Evolutionary conservation across 92 coral and sea anemone genomes (phyloP).

Genomic region (Bergia sp.): DNA sequence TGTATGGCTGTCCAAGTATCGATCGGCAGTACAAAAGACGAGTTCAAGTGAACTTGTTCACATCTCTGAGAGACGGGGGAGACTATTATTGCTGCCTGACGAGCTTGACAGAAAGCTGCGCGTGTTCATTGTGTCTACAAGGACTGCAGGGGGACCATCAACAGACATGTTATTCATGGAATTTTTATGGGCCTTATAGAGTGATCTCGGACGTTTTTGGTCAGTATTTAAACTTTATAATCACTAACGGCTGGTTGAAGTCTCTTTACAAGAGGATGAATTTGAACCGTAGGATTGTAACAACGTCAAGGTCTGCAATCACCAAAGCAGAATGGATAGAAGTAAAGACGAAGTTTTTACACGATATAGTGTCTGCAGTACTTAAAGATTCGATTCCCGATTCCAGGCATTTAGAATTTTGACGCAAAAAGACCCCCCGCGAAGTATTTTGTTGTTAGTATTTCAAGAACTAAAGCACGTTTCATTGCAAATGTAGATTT

Average conservation of each 20-base stretch:
- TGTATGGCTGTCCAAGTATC: too few species aligned
- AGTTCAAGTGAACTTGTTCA: constrained; percentile 25
- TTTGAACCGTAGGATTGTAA: constrained; percentile 17
- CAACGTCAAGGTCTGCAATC: constrained; percentile 43
- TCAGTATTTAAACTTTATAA: constrained; percentile 33
- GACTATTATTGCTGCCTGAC: constrained; percentile 39
- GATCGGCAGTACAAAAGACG: constrained; percentile 3
- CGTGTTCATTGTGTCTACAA: constrained; percentile 55
- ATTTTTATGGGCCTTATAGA: constrained; percentile 1
- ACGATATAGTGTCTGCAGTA: constrained; percentile 35
- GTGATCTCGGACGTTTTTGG: constrained; percentile 55
- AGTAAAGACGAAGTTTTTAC: constrained; percentile 42
- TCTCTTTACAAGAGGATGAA: constrained; percentile 21
- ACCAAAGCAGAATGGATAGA: constrained; percentile 42
- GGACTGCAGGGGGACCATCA: constrained; percentile 56
- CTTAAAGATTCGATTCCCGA: constrained; percentile 31
- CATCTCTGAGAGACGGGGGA: constrained; percentile 41
- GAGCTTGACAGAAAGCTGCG: constrained; percentile 57
- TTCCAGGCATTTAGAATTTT: too few species aligned
- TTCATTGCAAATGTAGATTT: too few species aligned
- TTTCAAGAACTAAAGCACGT: too few species aligned
- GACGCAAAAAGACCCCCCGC: too few species aligned
- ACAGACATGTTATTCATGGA: background rate
- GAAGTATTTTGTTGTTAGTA: too few species aligned
- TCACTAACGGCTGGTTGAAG: constrained; percentile 42